Evolutionary conservation across 2,113 vertebrate species (phyloP).

Genomic region (Aleadryas rufinucha): DNA sequence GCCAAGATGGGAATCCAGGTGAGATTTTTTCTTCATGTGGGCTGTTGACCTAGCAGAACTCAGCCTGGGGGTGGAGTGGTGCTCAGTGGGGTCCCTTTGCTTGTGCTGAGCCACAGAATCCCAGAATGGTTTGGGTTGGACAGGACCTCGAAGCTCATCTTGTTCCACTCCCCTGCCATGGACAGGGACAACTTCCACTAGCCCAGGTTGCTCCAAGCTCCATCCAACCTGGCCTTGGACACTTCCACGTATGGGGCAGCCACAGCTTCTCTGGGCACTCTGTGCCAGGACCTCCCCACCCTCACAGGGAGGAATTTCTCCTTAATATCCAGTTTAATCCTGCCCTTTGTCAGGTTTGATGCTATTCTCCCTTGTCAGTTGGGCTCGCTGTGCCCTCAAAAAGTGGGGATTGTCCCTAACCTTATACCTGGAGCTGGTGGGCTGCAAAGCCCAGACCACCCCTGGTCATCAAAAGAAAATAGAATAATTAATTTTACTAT

Average conservation of each 20-base stretch:
- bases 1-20: background rate
- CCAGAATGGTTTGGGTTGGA: background rate
- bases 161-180: fast-evolving
- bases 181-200: background rate
- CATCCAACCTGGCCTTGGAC: fast-evolving
- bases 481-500: background rate
- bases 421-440: fast-evolving
- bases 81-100: background rate
- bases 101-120: background rate
- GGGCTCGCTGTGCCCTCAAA: fast-evolving
- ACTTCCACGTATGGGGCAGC: background rate
- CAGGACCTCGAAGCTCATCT: background rate
- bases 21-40: background rate
- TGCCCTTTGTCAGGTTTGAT: background rate
- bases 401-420: background rate
- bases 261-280: background rate
- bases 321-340: background rate
- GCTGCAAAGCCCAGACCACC: background rate
- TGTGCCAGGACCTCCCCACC: fast-evolving
- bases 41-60: background rate
- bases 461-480: background rate
- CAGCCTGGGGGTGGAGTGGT: fast-evolving
- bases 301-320: background rate
- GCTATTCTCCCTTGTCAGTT: background rate
- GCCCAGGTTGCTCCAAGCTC: fast-evolving